Conservation (phyloP, 2,113 vertebrate species). For the Turdus rufiventris region DNA sequence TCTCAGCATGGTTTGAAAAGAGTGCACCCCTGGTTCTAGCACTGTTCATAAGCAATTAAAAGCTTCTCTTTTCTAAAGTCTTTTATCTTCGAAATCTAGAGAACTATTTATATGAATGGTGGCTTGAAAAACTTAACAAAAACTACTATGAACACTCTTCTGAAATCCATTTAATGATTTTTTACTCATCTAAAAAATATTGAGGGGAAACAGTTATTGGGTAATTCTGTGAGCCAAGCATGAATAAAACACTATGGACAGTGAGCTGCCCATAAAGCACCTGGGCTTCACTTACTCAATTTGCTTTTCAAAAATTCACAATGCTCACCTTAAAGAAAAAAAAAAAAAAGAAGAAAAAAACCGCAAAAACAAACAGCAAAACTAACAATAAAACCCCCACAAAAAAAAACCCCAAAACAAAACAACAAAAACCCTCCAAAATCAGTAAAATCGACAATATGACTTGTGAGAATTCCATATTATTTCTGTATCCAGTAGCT, state of each 20-base stretch:
- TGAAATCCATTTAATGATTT: not conserved
- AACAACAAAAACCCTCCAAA: not conserved
- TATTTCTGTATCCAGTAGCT: not conserved
- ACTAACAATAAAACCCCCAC: not conserved
- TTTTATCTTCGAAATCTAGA: not conserved
- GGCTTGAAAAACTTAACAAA: not conserved
- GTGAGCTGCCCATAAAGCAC: not conserved
- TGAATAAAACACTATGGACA: not conserved
- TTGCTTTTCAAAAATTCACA: not conserved
- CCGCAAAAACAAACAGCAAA: not conserved
- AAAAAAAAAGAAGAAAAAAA: not conserved
- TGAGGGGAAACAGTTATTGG: not conserved
- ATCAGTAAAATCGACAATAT: not conserved
- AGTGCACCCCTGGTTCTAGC: not conserved
- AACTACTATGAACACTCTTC: not conserved
- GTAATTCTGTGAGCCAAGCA: not conserved
- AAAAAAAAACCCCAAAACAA: not conserved
- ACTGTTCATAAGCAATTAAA: not conserved
- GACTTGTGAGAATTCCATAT: not conserved
- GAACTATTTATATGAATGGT: not conserved
- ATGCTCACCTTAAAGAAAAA: not conserved
- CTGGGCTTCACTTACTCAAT: not conserved
- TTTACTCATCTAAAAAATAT: not conserved
- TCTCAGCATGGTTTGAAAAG: not conserved
- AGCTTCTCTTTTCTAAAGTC: accelerated